Percentiles rank a stretch among this genome's conserved stretches.
phyloP scores from a whole-genome alignment of 2,888 invertebrate genomes.

The Amitus sp. region DNA sequence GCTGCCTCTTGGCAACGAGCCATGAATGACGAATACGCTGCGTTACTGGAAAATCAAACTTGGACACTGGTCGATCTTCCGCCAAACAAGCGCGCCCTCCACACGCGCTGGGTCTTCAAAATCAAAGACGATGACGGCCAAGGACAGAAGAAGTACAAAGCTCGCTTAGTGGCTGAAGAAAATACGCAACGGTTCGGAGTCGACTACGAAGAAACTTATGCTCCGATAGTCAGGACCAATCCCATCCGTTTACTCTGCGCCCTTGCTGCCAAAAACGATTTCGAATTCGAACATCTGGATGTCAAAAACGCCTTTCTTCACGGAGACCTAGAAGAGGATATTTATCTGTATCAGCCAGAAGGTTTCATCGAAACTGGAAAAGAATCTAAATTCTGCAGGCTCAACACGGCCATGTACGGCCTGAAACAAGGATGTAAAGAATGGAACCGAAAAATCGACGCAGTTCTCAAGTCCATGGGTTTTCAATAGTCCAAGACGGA shows the following conservation, averaged over 20 bases:
- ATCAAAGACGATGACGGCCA: conserved; percentile 22
- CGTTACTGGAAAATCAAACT: too few relatives aligned
- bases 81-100: conserved; percentile 22
- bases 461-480: background rate
- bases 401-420: conserved; percentile 33
- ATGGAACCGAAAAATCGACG: conserved; percentile 25
- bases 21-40: conserved; percentile 6
- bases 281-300: conserved; percentile 47
- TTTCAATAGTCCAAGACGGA: background rate
- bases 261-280: conserved; percentile 37
- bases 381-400: background rate
- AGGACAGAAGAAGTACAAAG: conserved; percentile 16
- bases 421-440: conserved; percentile 23
- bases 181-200: conserved; percentile 44
- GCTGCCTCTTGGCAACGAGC: background rate
- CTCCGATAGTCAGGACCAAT: conserved; percentile 42
- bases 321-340: conserved; percentile 44
- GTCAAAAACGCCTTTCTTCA: conserved; percentile 49
- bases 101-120: conserved; percentile 33
- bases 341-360: conserved; percentile 35
- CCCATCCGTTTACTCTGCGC: conserved; percentile 44
- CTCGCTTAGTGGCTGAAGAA: conserved; percentile 43
- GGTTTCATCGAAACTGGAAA: conserved; percentile 19
- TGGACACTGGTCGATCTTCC: conserved; percentile 33
- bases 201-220: conserved; percentile 48